Evolutionary conservation across 1,140 invertebrate genomes (phyloP), one percentile per base, ranked within the genome.

Genomic region (Solenopsis fugax): DNA sequence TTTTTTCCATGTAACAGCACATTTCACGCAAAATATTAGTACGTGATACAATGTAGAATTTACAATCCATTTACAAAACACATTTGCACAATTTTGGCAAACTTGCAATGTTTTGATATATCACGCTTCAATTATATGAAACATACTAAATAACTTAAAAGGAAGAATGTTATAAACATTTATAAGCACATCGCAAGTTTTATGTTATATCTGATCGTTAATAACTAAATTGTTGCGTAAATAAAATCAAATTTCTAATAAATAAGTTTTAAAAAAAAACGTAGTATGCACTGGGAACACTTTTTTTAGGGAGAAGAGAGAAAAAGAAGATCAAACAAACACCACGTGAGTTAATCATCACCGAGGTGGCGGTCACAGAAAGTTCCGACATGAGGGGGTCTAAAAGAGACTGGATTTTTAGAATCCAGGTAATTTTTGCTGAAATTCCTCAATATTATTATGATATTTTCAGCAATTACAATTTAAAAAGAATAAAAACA

Each of bases 381-480:
- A 84, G 45, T 89, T 87, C 77, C 78, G 62, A 86, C 18, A 95
- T 95, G 94, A 95, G 92, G 88, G 94, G 91, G 21, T 93, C 92
- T 64, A 95, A 95, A 86, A 93, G 92, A 81, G 94, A 95, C 37
- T 95, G 94, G 94, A 91, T 95, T 73, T 95, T 95, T 87, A 93
- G 95, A 90, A 93, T 95, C 7, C 92, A 95, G 93, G 95, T 95
- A 94, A 88, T 87, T 84, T 60, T 7, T 69, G 29, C 10, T 71
- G n/a, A 45, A 29, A 37, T 80, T 50, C 58, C 69, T 56, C 41
- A 73, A 50, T 21, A 72, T 45, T 50, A 69, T 62, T 81, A 21
- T 21, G 21, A 77, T 71, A 13, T 52, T 65, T 50, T 5, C 6
- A 24, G 41, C 13, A 52, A 65, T 52, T 80, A 41, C 0, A 58